Base-by-base conservation (phyloP, 2,113 vertebrate species). In the Amphiprion ocellaris region DNA sequence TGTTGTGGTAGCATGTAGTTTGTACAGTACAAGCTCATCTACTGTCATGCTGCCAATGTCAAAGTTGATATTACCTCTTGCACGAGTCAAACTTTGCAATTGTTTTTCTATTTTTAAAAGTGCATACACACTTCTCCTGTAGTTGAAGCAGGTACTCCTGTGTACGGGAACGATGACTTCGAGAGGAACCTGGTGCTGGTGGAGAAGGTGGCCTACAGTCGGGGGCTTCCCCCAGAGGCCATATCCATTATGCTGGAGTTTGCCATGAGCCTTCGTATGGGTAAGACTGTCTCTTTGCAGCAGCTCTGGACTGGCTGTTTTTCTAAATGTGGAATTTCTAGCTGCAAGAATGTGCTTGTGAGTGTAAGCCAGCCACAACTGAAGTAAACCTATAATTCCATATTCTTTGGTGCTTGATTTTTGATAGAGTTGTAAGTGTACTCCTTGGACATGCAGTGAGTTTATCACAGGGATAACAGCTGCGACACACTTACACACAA, bases 181-280 rank as follows among this genome's bases (percentile, higher is more conserved):
- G 95, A 95, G 86, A 92, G 81, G 54, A 95, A 97, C 74, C 85
- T 99, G 84, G 81, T 86, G 64, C 53, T 67, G 11, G 92, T 98
- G 90, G 97, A 99, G 94, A 93, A 78, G 39, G 69, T 92, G 88
- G 97, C 95, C 39, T 93, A 94, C 79, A 87, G 92, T 59, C 92
- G 71, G 73, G 98, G 98, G 3, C 94, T 99, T 63, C 74, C 94
- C 5, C 93, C 97, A 24, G 94, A 97, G 83, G 94, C 53, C 52
- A 92, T 99, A 69, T 92, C 93, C 24, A 4, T 93, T 1, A 94
- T 99, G 87, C 92, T 99, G 79, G 95, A 94, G 0, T 94, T 96
- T 82, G 95, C 88, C 19, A 95, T 99, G 82, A 97, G 96, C 90
- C 95, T 96, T 50, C 96, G 91, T 72, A 94, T 97, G 82, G 96